phyloP scores from a whole-genome alignment of 2,113 vertebrate species.

The Lichenostomus cassidix region DNA sequence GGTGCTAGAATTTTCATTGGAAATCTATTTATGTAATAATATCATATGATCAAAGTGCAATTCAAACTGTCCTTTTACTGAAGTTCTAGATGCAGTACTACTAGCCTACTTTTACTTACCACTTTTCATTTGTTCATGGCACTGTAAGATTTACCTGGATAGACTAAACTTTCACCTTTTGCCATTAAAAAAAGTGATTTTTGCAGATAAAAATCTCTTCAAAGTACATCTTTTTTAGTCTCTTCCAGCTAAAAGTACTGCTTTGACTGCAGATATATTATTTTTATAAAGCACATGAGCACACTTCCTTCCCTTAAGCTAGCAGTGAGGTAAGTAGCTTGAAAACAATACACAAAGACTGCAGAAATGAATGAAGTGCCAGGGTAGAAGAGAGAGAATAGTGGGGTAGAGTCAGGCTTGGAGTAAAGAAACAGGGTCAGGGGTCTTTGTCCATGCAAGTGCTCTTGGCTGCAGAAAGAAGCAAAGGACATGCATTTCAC shows the following conservation, averaged over 20 bases:
- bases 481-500: neutral
- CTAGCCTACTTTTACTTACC: neutral
- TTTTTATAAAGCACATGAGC: neutral
- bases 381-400: neutral
- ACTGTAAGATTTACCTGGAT: neutral
- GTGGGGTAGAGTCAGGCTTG: neutral
- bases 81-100: neutral
- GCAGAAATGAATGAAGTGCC: neutral
- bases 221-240: neutral
- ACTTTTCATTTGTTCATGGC: neutral
- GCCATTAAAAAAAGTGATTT: neutral
- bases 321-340: neutral
- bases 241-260: neutral
- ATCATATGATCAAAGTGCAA: neutral
- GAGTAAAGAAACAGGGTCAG: neutral
- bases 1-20: neutral
- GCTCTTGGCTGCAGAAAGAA: neutral
- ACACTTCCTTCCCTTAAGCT: neutral
- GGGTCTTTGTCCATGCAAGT: neutral
- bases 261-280: neutral
- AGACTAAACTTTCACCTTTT: neutral
- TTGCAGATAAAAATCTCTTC: neutral
- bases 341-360: neutral
- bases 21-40: neutral
- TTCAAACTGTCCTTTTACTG: neutral